Base-by-base conservation (phyloP, 2,797 vertebrate species). In the Myoxocephalus aenaeus region DNA sequence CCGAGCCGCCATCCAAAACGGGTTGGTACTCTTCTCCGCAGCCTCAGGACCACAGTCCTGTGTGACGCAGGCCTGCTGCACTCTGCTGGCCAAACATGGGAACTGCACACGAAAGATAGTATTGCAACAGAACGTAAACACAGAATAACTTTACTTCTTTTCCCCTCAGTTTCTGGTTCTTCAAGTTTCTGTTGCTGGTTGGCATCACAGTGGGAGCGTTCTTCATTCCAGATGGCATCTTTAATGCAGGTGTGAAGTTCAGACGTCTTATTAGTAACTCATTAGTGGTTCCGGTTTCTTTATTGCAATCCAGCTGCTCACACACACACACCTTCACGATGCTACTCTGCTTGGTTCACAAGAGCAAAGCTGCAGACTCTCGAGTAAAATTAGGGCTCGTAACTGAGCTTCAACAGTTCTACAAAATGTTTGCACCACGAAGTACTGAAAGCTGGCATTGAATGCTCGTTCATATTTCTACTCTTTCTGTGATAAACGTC, bases 171-270 rank as follows among this genome's bases (percentile, higher is more conserved):
- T 99, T 98, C 94, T 99, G 98, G 98, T 97, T 99, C 92, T 96
- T 99, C 91, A 99, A 99, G 87, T 96, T 99, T 79, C 94, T 99
- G 83, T 6, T 95, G 73, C 90, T 99, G 69, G 90, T 97, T 44
- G 97, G 96, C 25, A 93, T 99, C 82, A 96, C 95, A 0, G 97
- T 98, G 80, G 97, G 98, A 0, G 96, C 97, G 7, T 98, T 99
- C 93, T 99, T 97, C 90, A 98, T 99, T 74, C 98, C 97, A 0
- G 95, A 97, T 0, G 96, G 96, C 29, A 32, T 54, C 17, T 99
- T 99, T 87, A 95, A 94, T 29, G 86, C 95, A 48, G 94, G 98
- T 98, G 71, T 48, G 75, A 64, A 38, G 6, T 27, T 4, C 2
- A 11, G 1, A 29, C 4, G 0, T 56, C 1, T 64, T 13, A 15